Evolutionary conservation across 2,797 vertebrate genomes (phyloP).

Genomic region (Peromyscus melanophrys): DNA sequence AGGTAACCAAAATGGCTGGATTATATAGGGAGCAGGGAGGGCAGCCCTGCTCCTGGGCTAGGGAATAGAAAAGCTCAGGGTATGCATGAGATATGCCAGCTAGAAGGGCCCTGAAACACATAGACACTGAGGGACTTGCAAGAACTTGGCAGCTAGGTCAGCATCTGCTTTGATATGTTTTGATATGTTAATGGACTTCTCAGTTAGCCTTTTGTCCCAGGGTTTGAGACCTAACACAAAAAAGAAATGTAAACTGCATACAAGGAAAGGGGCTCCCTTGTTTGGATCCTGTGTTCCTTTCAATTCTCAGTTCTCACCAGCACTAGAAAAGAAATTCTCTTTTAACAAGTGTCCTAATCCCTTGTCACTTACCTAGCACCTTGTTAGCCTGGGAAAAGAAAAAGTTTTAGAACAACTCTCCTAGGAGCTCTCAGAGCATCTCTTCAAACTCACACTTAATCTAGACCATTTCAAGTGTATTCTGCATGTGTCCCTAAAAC

Average conservation of each 20-base stretch:
- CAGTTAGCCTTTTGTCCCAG: background rate
- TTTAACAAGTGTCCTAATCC: background rate
- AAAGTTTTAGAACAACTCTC: constrained; percentile 28
- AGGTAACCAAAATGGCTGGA: background rate
- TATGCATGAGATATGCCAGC: background rate
- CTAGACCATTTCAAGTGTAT: constrained; percentile 4
- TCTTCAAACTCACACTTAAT: constrained; percentile 17
- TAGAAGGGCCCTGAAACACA: background rate
- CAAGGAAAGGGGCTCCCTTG: background rate
- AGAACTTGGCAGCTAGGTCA: background rate
- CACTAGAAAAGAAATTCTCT: constrained; percentile 31
- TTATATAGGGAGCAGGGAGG: background rate
- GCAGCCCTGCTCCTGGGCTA: background rate
- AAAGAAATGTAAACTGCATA: constrained; percentile 26
- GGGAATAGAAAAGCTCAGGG: background rate
- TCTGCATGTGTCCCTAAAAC: background rate
- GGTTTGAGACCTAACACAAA: background rate
- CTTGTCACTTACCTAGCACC: background rate
- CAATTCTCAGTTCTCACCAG: constrained; percentile 34
- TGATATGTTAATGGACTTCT: background rate
- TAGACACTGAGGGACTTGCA: background rate
- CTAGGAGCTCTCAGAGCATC: background rate
- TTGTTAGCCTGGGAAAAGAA: constrained; percentile 15
- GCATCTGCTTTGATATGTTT: background rate
- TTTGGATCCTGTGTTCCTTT: background rate